Evolutionary conservation across 1,140 invertebrate genomes (phyloP), one percentile per base, ranked within the genome.

Genomic region (Drosophila sproati): DNA sequence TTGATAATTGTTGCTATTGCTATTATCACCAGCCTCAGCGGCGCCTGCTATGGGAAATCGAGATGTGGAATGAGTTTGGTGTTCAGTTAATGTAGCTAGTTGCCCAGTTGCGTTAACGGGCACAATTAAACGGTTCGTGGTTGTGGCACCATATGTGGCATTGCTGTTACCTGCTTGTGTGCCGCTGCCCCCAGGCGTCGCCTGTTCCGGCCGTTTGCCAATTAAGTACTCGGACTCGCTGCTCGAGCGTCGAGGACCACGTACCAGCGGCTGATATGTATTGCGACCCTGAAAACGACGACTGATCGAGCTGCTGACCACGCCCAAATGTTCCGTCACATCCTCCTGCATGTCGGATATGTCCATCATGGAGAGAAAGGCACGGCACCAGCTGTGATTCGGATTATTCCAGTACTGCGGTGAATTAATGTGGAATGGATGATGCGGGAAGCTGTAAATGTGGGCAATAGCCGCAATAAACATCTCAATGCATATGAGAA

Each of bases 401-500:
- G 81, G 78, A 78, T 92, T 92, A 47, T 86, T 91, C 75, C 92
- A 93, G 55, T 93, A 93, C 68, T 94, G 91, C 48, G 93, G 91
- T 50, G 86, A 91, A 50, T 93, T 93, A 5, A 92, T 91, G 56
- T 93, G 92, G 74, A 96, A 99, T 7, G 97, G 96, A 92, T 96
- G 96, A 92, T 98, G 96, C 31, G 98, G 98, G 92, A 99, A 99
- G 74, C 97, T 98, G 93, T 97, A 99, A 91, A 98, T 97, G 93
- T 99, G 98, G 3, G 97, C 98, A 8, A 99, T 95, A 0, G 98
- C 97, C 6, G 98, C 98, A 75, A 99, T 91, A 91, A 99, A 98
- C 98, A 99, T 99, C 93, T 99, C 98, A 83, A 99, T 98, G 87
- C 98, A 99, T 67, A 99, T 98, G 52, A 98, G 93, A 93, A 99